Evolutionary conservation across 2,113 vertebrate species (phyloP), one percentile per base, ranked within the genome.

Genomic region (Halcyon malimbica): DNA sequence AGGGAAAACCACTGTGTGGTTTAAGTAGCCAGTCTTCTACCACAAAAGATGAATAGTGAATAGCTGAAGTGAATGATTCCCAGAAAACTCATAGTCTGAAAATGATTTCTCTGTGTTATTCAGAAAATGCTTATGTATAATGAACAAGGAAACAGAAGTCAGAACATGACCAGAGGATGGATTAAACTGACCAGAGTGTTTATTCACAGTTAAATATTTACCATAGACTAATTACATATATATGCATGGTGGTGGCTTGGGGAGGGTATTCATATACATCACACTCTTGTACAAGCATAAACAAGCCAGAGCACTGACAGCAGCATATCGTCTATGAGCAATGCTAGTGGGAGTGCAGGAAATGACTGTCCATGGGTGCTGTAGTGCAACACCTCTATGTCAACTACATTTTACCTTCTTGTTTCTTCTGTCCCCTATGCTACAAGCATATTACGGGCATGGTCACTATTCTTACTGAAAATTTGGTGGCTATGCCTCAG

Each of bases 21-120:
- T 96, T 69, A 89, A 90, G 92, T 79, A 96, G 93, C 74, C 87
- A 87, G 74, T 83, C 87, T 89, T 71, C 54, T 84, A 65, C 89
- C 92, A 92, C 81, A 91, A 91, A 94, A 82, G 93, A 94, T 96
- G 95, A 96, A 96, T 94, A 96, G 92, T 96, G 95, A 97, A 94
- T 97, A 92, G 95, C 77, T 93, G 69, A 67, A 89, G 71, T 77
- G 69, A 94, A 92, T 73, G 81, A 64, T 91, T 97, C 80, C 65
- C 92, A 94, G 89, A 96, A 93, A 96, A 91, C 60, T 91, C 88
- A 59, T 64, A 71, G 80, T 75, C 83, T 68, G 68, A 92, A 94
- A 94, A 94, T 0, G 18, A 56, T 75, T 92, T 87, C 73, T 33
- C 74, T 93, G 80, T 81, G 74, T 60, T 87, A 71, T 37, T 92